Conservation (phyloP, 2,797 vertebrate genomes). For the Lutjanus argentimaculatus region DNA sequence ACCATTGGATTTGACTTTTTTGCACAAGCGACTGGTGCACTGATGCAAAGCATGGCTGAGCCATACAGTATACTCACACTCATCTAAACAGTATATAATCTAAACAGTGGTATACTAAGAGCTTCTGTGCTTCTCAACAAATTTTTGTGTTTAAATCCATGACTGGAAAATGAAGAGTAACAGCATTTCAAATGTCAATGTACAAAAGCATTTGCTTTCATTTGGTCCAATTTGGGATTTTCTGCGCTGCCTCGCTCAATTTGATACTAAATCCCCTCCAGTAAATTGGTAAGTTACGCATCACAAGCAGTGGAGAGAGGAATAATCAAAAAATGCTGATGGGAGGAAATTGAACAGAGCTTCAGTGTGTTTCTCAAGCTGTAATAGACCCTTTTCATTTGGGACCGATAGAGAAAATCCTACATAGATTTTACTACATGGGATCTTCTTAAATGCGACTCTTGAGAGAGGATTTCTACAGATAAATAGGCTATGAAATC, state of each 20-base stretch:
- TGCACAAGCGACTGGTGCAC: background rate
- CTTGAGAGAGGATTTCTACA: slow-evolving; percentile 22
- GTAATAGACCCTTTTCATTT: background rate
- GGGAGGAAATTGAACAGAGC: slow-evolving; percentile 12
- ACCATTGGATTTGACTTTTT: background rate
- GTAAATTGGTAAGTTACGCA: slow-evolving; percentile 45
- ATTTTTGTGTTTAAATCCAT: slow-evolving; percentile 1
- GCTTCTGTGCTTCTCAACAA: background rate
- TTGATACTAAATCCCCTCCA: slow-evolving; percentile 40
- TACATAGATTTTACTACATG: background rate
- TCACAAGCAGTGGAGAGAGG: slow-evolving; percentile 36
- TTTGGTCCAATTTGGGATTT: slow-evolving; percentile 50
- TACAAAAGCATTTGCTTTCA: slow-evolving; percentile 24
- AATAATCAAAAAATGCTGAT: slow-evolving; percentile 13
- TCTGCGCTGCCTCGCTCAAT: slow-evolving; percentile 35
- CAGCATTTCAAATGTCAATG: slow-evolving; percentile 23
- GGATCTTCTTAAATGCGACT: slow-evolving; percentile 6
- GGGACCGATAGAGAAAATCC: slow-evolving; percentile 13
- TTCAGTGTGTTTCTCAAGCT: slow-evolving; percentile 12
- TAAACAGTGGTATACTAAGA: no score
- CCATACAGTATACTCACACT: no score
- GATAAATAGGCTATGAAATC: slow-evolving; percentile 38
- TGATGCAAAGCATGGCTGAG: no score
- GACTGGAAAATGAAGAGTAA: slow-evolving; percentile 7
- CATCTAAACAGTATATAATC: no score